phyloP scores from a whole-genome alignment of 92 coral and sea anemone species.

The Pocillopora grandis region DNA sequence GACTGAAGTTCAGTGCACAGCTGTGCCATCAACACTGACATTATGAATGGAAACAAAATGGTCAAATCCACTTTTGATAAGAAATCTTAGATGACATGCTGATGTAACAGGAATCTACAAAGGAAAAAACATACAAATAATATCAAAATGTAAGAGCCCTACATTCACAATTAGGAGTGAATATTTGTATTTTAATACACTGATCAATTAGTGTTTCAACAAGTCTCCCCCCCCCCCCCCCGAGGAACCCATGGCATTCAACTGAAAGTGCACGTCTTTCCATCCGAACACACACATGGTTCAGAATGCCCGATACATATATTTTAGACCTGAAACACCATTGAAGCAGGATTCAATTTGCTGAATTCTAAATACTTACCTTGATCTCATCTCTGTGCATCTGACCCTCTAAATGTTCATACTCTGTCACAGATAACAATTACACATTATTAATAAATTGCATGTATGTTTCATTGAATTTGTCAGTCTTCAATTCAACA shows the following conservation, averaged over 20 bases:
- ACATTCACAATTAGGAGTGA: background rate
- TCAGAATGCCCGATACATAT: background rate
- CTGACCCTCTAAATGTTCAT: constrained; percentile 87
- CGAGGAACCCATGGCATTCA: too few relatives aligned
- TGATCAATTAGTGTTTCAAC: too few relatives aligned
- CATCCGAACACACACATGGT: too few relatives aligned
- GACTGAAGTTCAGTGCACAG: constrained; percentile 57
- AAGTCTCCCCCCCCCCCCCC: too few relatives aligned
- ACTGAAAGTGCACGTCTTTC: too few relatives aligned
- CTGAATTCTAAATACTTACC: constrained; percentile 18
- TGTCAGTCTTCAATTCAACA: too few relatives aligned
- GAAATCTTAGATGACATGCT: constrained; percentile 84
- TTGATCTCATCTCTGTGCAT: constrained; percentile 92
- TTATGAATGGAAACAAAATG: constrained; percentile 87
- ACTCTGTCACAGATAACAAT: constrained; percentile 50
- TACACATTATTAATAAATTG: background rate
- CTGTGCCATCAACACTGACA: constrained; percentile 82
- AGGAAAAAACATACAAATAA: background rate
- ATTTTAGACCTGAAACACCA: background rate
- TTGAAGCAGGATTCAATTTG: background rate
- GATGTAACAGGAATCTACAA: constrained; percentile 78
- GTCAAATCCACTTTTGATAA: constrained; percentile 82
- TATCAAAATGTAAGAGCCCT: background rate
- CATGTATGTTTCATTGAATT: too few relatives aligned
- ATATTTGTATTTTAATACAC: background rate